Conservation (phyloP, 2,888 invertebrate genomes). For the Ichneumoninae sp. region DNA sequence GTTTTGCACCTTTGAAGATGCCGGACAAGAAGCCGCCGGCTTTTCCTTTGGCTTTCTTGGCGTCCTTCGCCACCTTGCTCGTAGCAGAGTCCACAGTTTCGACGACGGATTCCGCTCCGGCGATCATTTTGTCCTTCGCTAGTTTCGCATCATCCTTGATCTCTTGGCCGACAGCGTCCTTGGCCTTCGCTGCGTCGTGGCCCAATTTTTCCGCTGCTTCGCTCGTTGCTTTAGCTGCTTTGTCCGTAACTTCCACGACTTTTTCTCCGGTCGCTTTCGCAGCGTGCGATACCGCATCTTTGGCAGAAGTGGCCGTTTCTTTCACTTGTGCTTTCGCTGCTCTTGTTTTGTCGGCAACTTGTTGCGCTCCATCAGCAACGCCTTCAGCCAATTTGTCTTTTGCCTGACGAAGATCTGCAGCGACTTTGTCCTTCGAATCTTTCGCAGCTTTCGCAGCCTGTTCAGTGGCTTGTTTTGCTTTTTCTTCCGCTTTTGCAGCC, state of each 20-base stretch:
- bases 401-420: conserved; percentile 38
- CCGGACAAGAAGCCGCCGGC: conserved; percentile 69
- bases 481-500: conserved; percentile 61
- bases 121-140: conserved; percentile 45
- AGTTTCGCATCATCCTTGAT: conserved; percentile 54
- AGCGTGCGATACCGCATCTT: conserved; percentile 49
- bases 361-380: conserved; percentile 21
- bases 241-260: conserved; percentile 40
- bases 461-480: conserved; percentile 48
- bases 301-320: conserved; percentile 27
- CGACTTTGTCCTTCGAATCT: conserved; percentile 62
- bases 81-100: conserved; percentile 61
- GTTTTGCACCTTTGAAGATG: conserved; percentile 76
- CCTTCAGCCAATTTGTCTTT: conserved; percentile 61
- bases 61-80: conserved; percentile 55
- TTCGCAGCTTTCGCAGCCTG: conserved; percentile 61
- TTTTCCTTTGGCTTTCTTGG: conserved; percentile 64
- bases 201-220: conserved; percentile 50
- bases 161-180: conserved; percentile 50
- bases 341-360: conserved; percentile 39
- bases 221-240: conserved; percentile 21
- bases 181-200: conserved; percentile 41
- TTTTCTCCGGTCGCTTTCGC: conserved; percentile 63
- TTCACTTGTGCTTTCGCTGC: conserved; percentile 49
- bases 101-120: conserved; percentile 67